Base-by-base conservation (phyloP, 2,888 invertebrate species). In the Scaptomyza reducta region DNA sequence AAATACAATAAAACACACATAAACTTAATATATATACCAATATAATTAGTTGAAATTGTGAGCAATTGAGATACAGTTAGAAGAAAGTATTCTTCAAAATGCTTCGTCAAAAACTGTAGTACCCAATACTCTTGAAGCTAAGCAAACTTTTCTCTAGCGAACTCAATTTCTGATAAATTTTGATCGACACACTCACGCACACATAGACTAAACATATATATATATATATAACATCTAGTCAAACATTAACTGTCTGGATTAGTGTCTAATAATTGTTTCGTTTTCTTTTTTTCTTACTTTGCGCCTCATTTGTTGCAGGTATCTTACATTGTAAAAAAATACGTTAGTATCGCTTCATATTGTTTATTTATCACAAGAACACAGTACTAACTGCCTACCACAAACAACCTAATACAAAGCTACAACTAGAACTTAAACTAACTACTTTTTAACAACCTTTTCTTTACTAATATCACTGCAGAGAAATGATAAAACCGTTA, bases 271-370 rank as follows among this genome's bases (percentile, higher is more conserved):
- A 83, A 86, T 60, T 80, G 70, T 83, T 86, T 83, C 66, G 78
- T 83, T 83, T 83, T 83, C 83, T 83, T 86, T 83, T 83, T 83
- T 83, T 83, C 80, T 76, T 86, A 88, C 84, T 88, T 84, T 86
- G 84, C 84, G 87, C 87, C 74, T 85, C 84, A 85, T 88, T 71
- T 89, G 82, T 85, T 83, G 73, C 89, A 89, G 89, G 89, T 89
- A 81, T 89, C 84, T 89, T 89, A 89, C 88, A 89, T 89, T 88
- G 88, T 89, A 88, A 89, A 89, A 87, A 89, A 89, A 89, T 89
- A 89, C 89, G 89, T 89, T 89, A 89, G 89, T 89, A 89, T 89
- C 86, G 85, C 86, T 81, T 85, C 81, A 87, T 85, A 70, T 66
- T 84, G 61, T 80, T 76, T 73, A 70, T 70, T 74, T 83, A 50